Evolutionary conservation across 2,797 vertebrate species (phyloP).

Genomic region (Hypotaenidia okinawae): DNA sequence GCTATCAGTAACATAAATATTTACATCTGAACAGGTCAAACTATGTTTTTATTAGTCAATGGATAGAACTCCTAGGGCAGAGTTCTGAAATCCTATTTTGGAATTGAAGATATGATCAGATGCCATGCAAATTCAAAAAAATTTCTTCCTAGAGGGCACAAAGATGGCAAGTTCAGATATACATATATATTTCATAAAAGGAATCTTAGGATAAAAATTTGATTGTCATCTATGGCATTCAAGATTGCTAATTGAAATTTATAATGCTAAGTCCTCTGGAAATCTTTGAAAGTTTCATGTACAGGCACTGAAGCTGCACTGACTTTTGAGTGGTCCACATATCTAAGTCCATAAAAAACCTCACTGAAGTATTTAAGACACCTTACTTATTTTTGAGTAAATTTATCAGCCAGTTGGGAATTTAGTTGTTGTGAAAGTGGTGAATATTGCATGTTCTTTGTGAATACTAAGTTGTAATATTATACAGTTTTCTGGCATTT

Average conservation of each 20-base stretch:
- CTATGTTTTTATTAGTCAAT: background rate
- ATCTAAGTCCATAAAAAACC: background rate
- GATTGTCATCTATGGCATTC: background rate
- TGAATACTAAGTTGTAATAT: background rate
- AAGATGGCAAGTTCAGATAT: background rate
- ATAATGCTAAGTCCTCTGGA: background rate
- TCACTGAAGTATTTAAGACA: background rate
- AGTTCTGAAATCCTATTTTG: background rate
- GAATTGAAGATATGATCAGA: background rate
- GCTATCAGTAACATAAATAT: background rate
- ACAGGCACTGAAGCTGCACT: background rate
- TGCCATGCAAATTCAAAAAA: background rate
- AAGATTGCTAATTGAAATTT: constrained; percentile 22
- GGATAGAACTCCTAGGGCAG: background rate
- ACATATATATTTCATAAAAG: constrained; percentile 15
- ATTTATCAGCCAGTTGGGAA: background rate
- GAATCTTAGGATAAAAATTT: constrained; percentile 12
- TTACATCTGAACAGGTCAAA: background rate
- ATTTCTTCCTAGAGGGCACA: constrained; percentile 18
- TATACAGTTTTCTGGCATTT: background rate
- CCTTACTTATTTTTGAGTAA: rapidly evolving
- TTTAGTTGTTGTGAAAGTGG: background rate
- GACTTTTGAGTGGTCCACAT: background rate
- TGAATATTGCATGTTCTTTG: background rate
- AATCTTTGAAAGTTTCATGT: background rate